These are phyloP conservation scores for Hyposmocoma kahamanoa DNA, from an alignment of 1,140 invertebrate genomes.

Conservation along the genomic window DNA sequence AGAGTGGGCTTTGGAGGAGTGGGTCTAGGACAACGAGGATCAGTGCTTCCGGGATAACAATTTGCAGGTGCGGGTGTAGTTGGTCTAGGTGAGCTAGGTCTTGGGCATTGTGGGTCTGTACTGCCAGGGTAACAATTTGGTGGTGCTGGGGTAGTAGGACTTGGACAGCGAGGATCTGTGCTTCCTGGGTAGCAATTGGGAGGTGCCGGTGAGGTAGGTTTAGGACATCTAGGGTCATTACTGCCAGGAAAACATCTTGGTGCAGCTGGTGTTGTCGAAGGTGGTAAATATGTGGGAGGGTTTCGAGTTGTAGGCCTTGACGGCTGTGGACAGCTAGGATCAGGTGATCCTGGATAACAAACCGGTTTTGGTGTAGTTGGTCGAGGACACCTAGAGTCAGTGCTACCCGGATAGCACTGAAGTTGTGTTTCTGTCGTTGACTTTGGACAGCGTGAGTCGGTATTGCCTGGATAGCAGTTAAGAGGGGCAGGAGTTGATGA, in stretches of 20 bases:
- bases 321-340: conserved; percentile 26
- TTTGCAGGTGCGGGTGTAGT: conserved; percentile 27
- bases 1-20: conserved; percentile 24
- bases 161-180: conserved; percentile 55
- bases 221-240: conserved; percentile 59
- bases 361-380: conserved; percentile 12
- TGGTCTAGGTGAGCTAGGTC: conserved; percentile 28
- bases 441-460: conserved; percentile 53
- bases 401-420: conserved; percentile 19
- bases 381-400: conserved; percentile 22
- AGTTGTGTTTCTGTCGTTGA: conserved; percentile 8
- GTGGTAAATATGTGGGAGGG: conserved; percentile 5
- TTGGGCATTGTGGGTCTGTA: conserved; percentile 58
- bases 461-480: conserved; percentile 17
- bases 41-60: conserved; percentile 61
- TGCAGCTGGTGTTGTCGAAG: conserved; percentile 19
- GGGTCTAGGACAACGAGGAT: conserved; percentile 59
- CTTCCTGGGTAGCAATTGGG: conserved; percentile 30
- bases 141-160: conserved; percentile 31
- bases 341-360: conserved; percentile 32
- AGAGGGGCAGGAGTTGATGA: conserved; percentile 7
- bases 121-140: conserved; percentile 62
- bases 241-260: conserved; percentile 27
- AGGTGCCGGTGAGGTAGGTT: conserved; percentile 17
- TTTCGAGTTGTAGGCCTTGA: conserved; percentile 19